phyloP scores from a whole-genome alignment of 2,797 vertebrate species.

The Carcharodon carcharias region DNA sequence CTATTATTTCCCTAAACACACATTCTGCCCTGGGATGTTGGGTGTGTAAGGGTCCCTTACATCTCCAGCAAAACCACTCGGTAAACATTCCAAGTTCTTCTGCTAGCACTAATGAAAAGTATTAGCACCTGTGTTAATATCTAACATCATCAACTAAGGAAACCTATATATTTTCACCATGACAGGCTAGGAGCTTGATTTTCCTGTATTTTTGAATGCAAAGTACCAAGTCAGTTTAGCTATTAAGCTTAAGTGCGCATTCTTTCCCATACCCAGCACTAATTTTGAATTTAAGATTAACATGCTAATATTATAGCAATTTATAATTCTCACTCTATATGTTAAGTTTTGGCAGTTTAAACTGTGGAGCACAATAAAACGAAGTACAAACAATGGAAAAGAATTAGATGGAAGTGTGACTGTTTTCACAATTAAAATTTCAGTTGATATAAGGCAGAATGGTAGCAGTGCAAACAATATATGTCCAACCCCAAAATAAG shows the following conservation, averaged over 20 bases:
- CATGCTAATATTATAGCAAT: neutral
- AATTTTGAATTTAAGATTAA: neutral
- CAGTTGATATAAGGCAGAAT: neutral
- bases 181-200: neutral
- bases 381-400: neutral
- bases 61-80: neutral
- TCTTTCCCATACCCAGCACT: neutral
- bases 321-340: neutral
- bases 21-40: neutral
- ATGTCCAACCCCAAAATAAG: neutral
- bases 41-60: neutral
- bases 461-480: neutral
- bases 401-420: neutral
- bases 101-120: neutral
- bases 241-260: neutral
- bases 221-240: neutral
- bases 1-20: neutral
- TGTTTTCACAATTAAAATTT: neutral
- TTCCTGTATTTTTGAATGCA: neutral
- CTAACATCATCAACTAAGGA: neutral
- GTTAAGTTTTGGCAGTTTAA: neutral
- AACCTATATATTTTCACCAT: neutral
- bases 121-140: neutral
- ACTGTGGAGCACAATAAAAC: neutral
- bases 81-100: neutral